Evolutionary conservation across 2,888 invertebrate genomes (phyloP).

Genomic region (Cecidostiba fungosa): DNA sequence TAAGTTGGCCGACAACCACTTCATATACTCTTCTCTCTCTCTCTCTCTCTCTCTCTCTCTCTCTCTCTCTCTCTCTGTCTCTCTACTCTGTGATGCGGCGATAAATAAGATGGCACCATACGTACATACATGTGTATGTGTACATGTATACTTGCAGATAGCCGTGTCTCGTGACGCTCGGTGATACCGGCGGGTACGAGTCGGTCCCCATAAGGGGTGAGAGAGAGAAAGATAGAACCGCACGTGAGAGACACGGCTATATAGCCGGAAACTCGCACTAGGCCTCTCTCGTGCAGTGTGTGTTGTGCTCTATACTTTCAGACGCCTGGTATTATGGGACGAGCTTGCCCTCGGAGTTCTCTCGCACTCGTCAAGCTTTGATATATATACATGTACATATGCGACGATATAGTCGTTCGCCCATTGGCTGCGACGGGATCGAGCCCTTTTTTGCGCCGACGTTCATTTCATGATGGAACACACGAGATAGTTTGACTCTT

Average conservation of each 20-base stretch:
- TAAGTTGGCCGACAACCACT: slow-evolving; percentile 77
- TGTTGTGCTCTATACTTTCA: neutral
- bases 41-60: neutral
- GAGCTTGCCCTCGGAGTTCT: neutral
- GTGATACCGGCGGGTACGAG: neutral
- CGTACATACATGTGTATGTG: neutral
- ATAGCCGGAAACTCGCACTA: neutral
- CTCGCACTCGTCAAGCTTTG: neutral
- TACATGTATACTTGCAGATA: neutral
- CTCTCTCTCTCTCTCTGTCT: neutral
- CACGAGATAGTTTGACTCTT: too few species aligned
- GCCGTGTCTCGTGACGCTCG: neutral
- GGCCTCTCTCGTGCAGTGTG: neutral
- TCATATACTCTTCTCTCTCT: slow-evolving; percentile 62
- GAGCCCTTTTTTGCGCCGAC: too few species aligned
- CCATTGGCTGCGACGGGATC: too few species aligned
- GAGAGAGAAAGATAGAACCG: slow-evolving; percentile 27
- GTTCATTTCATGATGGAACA: too few species aligned
- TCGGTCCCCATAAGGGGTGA: slow-evolving; percentile 8
- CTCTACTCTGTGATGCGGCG: slow-evolving; percentile 39
- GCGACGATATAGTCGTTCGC: neutral
- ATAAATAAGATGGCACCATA: slow-evolving; percentile 72
- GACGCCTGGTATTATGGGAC: neutral
- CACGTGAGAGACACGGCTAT: neutral
- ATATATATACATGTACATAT: neutral